Evolutionary conservation across 2,797 vertebrate species (phyloP).

Genomic region (Chromis chromis): DNA sequence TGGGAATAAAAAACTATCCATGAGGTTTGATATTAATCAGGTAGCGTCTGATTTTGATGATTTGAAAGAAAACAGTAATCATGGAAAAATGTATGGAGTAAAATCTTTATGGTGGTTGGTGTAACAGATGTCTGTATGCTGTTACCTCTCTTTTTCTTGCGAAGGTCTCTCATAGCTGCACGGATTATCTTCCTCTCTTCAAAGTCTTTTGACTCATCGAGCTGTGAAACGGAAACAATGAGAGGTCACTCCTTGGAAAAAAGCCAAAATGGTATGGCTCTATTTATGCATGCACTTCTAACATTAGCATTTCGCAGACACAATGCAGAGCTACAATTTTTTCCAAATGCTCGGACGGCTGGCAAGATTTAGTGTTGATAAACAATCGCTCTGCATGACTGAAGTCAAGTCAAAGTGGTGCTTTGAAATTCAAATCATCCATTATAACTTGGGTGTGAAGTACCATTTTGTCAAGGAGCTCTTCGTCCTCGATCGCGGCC

Average conservation of each 20-base stretch:
- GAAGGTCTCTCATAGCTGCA: conserved; percentile 94
- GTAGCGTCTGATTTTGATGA: background rate
- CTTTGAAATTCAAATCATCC: conserved; percentile 41
- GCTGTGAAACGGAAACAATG: conserved; percentile 79
- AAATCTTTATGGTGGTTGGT: background rate
- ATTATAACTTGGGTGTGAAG: conserved; percentile 26
- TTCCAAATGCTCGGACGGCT: conserved; percentile 25
- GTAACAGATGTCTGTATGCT: background rate
- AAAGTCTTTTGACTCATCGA: conserved; percentile 93
- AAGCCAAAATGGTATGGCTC: conserved; percentile 20
- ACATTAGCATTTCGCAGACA: conserved; percentile 10
- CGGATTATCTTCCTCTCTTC: conserved; percentile 95
- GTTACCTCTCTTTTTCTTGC: conserved; percentile 96
- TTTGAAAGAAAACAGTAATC: conserved; percentile 2
- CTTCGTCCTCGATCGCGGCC: conserved; percentile 92
- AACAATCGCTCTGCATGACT: conserved; percentile 16
- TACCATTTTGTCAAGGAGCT: conserved; percentile 97
- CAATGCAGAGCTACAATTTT: conserved; percentile 12
- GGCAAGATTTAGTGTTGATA: conserved; percentile 23
- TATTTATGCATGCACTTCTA: conserved; percentile 17
- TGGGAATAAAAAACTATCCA: background rate
- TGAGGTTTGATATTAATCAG: background rate
- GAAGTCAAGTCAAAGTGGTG: conserved; percentile 14
- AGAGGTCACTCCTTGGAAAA: conserved; percentile 31
- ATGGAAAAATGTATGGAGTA: background rate